A percentile compares a stretch with the other conserved stretches of the same genome.
Conservation (phyloP, 2,888 invertebrate genomes). For the Hirtodrosophila cameraria region DNA sequence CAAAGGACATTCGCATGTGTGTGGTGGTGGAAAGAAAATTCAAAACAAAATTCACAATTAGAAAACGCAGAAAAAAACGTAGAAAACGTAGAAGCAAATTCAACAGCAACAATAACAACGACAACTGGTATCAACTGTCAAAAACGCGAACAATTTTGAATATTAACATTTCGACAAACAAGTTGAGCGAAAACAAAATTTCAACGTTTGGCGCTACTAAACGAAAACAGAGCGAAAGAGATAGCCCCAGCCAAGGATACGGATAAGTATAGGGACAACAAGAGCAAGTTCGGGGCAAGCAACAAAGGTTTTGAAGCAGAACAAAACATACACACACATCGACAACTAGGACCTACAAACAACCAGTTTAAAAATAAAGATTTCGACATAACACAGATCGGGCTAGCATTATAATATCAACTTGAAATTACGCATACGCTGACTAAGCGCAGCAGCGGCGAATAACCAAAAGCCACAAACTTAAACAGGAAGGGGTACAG, state of each 20-base stretch:
- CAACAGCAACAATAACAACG: constrained; percentile 48
- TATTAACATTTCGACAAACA: constrained; percentile 70
- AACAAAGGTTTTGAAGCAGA: constrained; percentile 47
- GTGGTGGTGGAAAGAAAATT: constrained; percentile 83
- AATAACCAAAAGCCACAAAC: constrained; percentile 36
- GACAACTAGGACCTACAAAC: constrained; percentile 52
- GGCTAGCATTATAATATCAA: constrained; percentile 40
- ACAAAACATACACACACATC: constrained; percentile 26
- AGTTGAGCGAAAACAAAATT: constrained; percentile 80
- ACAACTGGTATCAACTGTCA: constrained; percentile 42
- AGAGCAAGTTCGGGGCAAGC: constrained; percentile 31
- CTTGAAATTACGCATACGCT: constrained; percentile 68
- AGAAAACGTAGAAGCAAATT: constrained; percentile 81
- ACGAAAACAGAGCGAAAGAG: constrained; percentile 37
- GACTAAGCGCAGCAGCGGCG: constrained; percentile 53
- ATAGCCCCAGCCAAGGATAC: constrained; percentile 34
- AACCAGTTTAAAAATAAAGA: constrained; percentile 17
- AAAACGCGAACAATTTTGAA: constrained; percentile 71
- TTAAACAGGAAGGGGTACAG: constrained; percentile 20
- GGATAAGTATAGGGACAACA: constrained; percentile 10
- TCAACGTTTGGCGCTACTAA: constrained; percentile 80
- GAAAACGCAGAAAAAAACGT: constrained; percentile 83
- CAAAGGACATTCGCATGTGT: constrained; percentile 84
- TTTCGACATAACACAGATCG: constrained; percentile 37
- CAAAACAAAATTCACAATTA: constrained; percentile 83